Evolutionary conservation across 2,113 vertebrate species (phyloP).

Genomic region (Trachemys scripta): DNA sequence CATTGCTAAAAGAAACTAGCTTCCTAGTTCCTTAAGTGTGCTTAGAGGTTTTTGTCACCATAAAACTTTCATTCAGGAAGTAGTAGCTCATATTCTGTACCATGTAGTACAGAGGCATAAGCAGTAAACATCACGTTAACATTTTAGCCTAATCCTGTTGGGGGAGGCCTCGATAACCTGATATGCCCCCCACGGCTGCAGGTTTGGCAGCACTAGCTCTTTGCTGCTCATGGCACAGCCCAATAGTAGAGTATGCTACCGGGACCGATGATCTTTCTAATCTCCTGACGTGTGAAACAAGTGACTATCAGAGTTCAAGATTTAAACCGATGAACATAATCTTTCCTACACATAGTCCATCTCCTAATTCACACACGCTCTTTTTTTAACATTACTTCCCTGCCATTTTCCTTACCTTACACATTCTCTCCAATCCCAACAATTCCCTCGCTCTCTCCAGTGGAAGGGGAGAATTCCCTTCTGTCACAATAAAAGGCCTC

Average conservation of each 20-base stretch:
- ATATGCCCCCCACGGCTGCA: neutral
- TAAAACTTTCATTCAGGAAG: neutral
- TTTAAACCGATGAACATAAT: neutral
- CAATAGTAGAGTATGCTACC: fast-evolving
- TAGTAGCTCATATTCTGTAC: neutral
- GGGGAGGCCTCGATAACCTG: neutral
- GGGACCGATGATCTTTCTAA: fast-evolving
- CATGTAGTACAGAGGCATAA: neutral
- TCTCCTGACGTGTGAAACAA: neutral
- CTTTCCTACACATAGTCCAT: fast-evolving
- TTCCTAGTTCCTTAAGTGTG: too few species aligned
- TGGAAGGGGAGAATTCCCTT: neutral
- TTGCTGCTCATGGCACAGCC: neutral
- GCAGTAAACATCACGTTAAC: neutral
- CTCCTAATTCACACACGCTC: neutral
- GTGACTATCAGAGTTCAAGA: neutral
- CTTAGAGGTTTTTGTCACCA: neutral
- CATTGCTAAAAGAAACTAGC: too few species aligned
- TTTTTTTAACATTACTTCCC: neutral
- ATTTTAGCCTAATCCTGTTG: neutral
- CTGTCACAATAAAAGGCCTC: neutral
- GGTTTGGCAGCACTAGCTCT: too few species aligned
- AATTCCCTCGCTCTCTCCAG: neutral
- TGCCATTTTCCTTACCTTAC: neutral
- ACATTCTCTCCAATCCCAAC: neutral